Base-by-base conservation (phyloP, 2,888 invertebrate genomes). In the Andrena flavipes region DNA sequence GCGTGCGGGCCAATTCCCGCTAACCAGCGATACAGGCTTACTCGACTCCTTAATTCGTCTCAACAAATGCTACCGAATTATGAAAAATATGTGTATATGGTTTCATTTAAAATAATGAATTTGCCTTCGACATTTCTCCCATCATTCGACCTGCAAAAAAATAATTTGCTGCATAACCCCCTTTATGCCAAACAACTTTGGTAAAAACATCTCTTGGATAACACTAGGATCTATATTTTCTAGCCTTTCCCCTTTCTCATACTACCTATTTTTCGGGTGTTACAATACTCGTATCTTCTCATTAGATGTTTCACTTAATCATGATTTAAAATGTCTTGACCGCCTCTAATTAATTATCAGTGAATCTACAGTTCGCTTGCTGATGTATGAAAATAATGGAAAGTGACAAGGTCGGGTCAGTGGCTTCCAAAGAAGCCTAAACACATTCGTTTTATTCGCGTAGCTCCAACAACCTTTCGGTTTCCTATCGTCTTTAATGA, bases 401-500 rank as follows among this genome's bases (percentile, higher is more conserved):
- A 42, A 42, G 42, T 13, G 42, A 42, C 42, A 16, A 16, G 42
- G 42, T 16, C 42, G 42, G 42, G 16, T 16, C 16, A 42, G 42
- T 16, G 4, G 1, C 13, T 42, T 13, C 13, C 4, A 42, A 16
- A 5, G 16, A 71, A 56, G 23, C 2, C 42, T 8, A n/a, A 16
- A 54, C 26, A 29, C n/a, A 51, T 56, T 56, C 54, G 65, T 60
- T 80, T 74, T 67, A 62, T 65, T 65, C 48, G 54, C 48, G 26
- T n/a, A 35, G 4, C 42, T 26, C 42, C 56, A 26, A 10, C 62
- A 26, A 20, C 80, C n/a, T 26, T 56, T 13, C 23, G 23, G 8
- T 49, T 73, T 72, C 73, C 79, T 80, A 68, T 72, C 62, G 49
- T 78, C 67, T 68, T 78, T 63, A 72, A 80, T 72, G 73, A 72